Conservation (phyloP, 92 coral and sea anemone genomes). For the Palythoa heliodiscus region DNA sequence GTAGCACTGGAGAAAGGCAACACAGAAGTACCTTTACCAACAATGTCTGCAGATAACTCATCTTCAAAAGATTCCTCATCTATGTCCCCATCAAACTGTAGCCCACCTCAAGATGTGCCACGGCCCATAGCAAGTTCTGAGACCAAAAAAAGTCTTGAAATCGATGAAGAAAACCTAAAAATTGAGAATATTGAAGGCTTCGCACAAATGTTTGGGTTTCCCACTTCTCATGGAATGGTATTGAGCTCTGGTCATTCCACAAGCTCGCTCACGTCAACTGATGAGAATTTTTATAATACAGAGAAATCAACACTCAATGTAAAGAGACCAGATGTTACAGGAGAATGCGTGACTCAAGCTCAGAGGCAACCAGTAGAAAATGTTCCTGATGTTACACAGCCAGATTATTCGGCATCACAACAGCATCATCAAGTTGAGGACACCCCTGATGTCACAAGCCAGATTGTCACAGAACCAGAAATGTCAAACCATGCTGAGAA, state of each 20-base stretch:
- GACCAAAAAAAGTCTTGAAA: not conserved
- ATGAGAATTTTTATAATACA: constrained; percentile 12
- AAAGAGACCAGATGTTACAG: not conserved
- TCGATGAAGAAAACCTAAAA: constrained; percentile 46
- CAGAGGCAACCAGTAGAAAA: not conserved
- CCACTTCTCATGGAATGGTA: not conserved
- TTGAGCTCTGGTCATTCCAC: constrained; percentile 29
- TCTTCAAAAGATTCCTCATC: not conserved
- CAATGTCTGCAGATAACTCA: not conserved
- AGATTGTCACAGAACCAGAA: not conserved
- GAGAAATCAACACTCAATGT: not conserved
- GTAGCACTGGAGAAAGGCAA: not conserved
- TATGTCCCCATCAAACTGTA: not conserved
- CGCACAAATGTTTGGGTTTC: constrained; percentile 58
- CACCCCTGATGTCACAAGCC: constrained; percentile 26
- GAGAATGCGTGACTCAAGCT: not conserved
- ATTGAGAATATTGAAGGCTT: constrained; percentile 61
- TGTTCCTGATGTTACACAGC: constrained; percentile 21
- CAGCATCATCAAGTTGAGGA: not conserved
- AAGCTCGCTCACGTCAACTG: constrained; percentile 27
- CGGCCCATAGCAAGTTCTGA: not conserved
- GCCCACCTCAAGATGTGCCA: not conserved
- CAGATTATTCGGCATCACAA: not conserved
- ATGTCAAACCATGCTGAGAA: not conserved
- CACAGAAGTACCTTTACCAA: not conserved